A percentile compares a stretch with the other conserved stretches of the same genome.
Evolutionary conservation across 1,140 invertebrate genomes (phyloP).

Genomic region (Palaemon carinicauda): DNA sequence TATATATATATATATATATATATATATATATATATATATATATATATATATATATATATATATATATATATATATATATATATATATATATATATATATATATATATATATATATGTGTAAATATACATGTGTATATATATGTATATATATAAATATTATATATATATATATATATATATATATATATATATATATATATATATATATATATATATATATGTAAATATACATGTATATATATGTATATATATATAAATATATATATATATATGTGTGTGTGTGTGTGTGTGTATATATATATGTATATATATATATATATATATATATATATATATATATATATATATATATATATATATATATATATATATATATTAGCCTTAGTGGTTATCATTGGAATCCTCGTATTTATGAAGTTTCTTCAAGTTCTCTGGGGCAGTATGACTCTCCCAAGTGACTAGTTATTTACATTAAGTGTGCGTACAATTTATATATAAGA

Average conservation of each 20-base stretch:
- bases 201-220: background rate
- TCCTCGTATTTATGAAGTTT: too few relatives aligned
- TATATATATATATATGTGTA: constrained; percentile 8
- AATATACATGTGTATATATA: background rate
- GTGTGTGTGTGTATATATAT: background rate
- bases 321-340: background rate
- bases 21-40: background rate
- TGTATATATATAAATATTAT: background rate
- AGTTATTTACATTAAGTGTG: too few relatives aligned
- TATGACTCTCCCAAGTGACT: too few relatives aligned
- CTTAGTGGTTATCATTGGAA: too few relatives aligned
- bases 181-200: background rate
- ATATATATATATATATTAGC: too few relatives aligned
- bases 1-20: background rate
- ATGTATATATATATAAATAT: background rate
- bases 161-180: background rate
- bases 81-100: background rate
- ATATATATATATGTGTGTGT: background rate
- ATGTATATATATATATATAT: background rate
- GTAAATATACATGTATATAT: background rate
- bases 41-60: constrained; percentile 4
- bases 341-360: too few relatives aligned
- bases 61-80: background rate
- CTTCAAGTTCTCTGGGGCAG: too few relatives aligned
- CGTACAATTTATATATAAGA: too few relatives aligned